A percentile compares a stretch with the other conserved stretches of the same genome.
Evolutionary conservation across 2,113 vertebrate species (phyloP).

Genomic region (Gasterosteus aculeatus): DNA sequence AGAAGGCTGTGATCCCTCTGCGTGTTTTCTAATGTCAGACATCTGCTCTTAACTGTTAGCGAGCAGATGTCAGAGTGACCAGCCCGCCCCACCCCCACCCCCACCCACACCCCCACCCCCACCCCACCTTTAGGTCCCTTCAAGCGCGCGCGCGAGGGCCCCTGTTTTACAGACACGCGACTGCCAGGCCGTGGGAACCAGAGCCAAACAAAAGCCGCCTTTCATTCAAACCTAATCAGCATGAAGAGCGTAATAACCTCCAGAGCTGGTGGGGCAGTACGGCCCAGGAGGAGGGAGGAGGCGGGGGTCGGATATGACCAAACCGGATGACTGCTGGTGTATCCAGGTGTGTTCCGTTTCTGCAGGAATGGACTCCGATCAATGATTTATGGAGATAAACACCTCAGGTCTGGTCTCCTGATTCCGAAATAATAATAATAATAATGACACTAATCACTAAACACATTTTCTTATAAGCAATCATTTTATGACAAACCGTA

Average conservation of each 20-base stretch:
- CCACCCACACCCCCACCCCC: neutral
- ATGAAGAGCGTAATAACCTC: constrained; percentile 86
- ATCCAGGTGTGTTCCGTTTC: constrained; percentile 5
- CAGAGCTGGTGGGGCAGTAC: constrained; percentile 70
- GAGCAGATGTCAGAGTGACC: constrained; percentile 85
- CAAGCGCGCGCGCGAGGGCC: constrained; percentile 47
- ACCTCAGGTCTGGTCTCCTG: neutral
- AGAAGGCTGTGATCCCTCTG: constrained; percentile 45
- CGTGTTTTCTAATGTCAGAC: constrained; percentile 72
- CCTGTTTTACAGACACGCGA: constrained; percentile 83
- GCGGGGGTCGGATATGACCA: constrained; percentile 40
- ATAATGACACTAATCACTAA: too few relatives aligned
- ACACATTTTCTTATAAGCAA: neutral
- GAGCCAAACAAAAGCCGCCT: constrained; percentile 83
- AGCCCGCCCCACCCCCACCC: constrained; percentile 60
- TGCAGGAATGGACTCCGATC: neutral
- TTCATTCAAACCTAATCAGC: constrained; percentile 88
- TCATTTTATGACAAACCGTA: neutral
- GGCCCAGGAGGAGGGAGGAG: constrained; percentile 28
- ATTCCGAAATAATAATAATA: too few relatives aligned
- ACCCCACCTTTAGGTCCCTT: constrained; percentile 29
- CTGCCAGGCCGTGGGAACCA: constrained; percentile 90
- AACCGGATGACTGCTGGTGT: neutral
- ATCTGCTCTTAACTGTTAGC: constrained; percentile 79
- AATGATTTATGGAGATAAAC: neutral